Evolutionary conservation across 2,113 vertebrate genomes (phyloP).

Genomic region (Tenrec ecaudatus): DNA sequence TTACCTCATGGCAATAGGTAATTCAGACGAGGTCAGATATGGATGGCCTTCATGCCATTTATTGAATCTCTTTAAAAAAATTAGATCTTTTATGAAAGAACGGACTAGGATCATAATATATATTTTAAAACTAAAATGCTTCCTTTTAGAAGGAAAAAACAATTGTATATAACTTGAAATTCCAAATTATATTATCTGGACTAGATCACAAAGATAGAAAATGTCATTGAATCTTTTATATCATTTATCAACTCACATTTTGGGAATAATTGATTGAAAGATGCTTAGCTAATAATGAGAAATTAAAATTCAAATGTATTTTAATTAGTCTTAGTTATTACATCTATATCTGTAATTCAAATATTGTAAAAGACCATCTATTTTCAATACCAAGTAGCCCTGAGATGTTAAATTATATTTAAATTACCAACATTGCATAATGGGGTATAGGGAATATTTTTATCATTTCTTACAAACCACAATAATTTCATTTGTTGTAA

Average conservation of each 20-base stretch:
- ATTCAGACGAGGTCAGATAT: no score
- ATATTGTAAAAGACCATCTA: not conserved
- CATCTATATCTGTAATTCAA: not conserved
- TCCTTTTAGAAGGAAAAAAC: slow-evolving; percentile 61
- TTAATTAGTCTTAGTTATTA: slow-evolving; percentile 9
- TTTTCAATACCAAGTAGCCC: slow-evolving; percentile 7
- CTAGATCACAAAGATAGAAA: slow-evolving; percentile 37
- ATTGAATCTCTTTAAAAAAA: slow-evolving; percentile 55
- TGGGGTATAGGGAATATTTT: not conserved
- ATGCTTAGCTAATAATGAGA: slow-evolving; percentile 24
- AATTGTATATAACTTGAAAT: slow-evolving; percentile 62
- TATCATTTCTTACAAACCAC: not conserved
- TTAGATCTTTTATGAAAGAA: slow-evolving; percentile 62
- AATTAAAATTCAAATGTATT: slow-evolving; percentile 25
- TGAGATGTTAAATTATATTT: not conserved
- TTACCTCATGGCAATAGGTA: no score
- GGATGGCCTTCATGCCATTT: no score
- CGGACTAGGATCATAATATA: slow-evolving; percentile 37
- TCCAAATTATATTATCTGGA: slow-evolving; percentile 48
- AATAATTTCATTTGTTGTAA: slow-evolving; percentile 33
- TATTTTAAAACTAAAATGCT: slow-evolving; percentile 51
- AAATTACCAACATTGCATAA: not conserved
- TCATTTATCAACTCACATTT: not conserved
- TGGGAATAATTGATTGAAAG: not conserved
- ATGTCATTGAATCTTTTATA: not conserved